These are phyloP conservation scores for Neotoma lepida DNA, from an alignment of 2,113 vertebrate genomes.

Conservation along the genomic window DNA sequence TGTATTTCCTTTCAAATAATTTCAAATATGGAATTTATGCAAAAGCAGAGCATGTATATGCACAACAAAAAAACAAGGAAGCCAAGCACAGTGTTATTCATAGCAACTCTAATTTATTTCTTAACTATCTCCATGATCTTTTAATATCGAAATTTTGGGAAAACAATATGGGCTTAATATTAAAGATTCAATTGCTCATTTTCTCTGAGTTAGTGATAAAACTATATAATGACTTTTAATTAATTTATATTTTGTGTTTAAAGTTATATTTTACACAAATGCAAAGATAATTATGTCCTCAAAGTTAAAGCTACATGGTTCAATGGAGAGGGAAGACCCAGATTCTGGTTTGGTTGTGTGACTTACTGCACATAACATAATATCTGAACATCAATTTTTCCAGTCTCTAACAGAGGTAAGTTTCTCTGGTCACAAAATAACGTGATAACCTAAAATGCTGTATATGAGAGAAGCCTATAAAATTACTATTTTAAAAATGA, in stretches of 20 bases:
- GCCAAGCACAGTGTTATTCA: background rate
- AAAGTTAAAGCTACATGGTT: background rate
- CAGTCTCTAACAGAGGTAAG: background rate
- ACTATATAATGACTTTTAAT: constrained; percentile 26
- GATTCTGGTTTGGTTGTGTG: background rate
- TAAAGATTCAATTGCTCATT: constrained; percentile 44
- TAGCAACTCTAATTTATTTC: constrained; percentile 59
- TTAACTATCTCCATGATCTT: constrained; percentile 28
- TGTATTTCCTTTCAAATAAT: constrained; percentile 47
- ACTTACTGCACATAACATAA: background rate
- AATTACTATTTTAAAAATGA: constrained; percentile 30
- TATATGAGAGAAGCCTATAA: background rate
- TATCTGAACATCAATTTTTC: background rate
- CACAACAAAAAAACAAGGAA: constrained; percentile 42
- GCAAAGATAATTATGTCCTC: constrained; percentile 35
- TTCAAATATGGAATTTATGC: background rate
- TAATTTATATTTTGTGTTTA: constrained; percentile 40
- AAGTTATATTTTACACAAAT: constrained; percentile 42
- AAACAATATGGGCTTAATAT: constrained; percentile 46
- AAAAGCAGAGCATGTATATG: background rate
- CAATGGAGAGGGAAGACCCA: background rate
- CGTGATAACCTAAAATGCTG: background rate
- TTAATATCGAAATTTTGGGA: constrained; percentile 52
- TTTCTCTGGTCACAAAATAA: constrained; percentile 33
- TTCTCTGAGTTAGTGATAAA: constrained; percentile 60